Evolutionary conservation across 2,888 invertebrate species (phyloP), one percentile per base, ranked within the genome.

Genomic region (Zaprionus lineosus): DNA sequence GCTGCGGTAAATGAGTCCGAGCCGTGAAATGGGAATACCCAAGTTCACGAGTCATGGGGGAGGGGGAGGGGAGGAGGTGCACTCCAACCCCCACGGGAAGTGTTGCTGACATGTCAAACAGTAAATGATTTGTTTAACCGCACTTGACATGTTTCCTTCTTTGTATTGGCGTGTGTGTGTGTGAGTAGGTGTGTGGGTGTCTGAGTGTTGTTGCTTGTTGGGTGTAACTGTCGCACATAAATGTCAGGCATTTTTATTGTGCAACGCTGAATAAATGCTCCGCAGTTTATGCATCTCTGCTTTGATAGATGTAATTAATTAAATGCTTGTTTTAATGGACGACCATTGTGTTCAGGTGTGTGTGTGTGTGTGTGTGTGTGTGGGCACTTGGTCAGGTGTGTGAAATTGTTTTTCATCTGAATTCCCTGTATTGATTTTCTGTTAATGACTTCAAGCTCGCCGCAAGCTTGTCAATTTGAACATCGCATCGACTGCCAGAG

Each of bases 281-380:
- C 34, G 48, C 44, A 47, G 55, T 48, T 65, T 66, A 57, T 59
- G 53, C 50, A 31, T 40, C 34, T 7, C 2, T 24, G 51, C 72
- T 64, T 61, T 76, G 72, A 73, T 66, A 56, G 62, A 56, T 63
- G 64, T 67, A 81, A 79, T 79, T 77, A 77, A 77, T 84, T 81
- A 77, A 79, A 84, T 64, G 72, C 56, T 60, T 41, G 28, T 46
- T 58, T 65, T 68, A 71, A 77, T 57, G 63, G 57, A 37, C 24
- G 11, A 15, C 40, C 29, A 41, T 44, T 44, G 36, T 41, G 12
- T 3, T 1, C 18, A 24, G 18, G 36, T 46, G 31, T 15, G 12
- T 36, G 31, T 21, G 3, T 44, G 26, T 11, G 15, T 36, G 19
- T 24, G n/a, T 18, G n/a, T 12, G 33, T 7, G 18, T n/a, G 24